Conservation (phyloP, 2,888 invertebrate species). For the Chalcosyrphus nemorum region DNA sequence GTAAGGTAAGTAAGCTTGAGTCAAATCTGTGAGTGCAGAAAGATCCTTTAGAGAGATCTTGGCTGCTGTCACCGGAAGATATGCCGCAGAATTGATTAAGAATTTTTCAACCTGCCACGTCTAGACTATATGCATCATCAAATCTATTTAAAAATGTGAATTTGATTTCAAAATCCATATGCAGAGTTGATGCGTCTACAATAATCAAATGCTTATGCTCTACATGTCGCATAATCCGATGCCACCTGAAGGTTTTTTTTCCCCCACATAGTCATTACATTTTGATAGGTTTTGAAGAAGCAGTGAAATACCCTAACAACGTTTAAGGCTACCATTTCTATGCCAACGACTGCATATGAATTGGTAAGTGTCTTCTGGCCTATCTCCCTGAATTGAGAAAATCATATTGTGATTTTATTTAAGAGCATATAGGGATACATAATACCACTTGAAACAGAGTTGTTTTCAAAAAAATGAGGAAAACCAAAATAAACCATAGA, state of each 20-base stretch:
- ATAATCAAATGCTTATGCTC: not conserved
- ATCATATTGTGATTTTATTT: constrained; percentile 4
- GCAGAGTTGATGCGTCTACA: not conserved
- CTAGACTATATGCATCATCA: not conserved
- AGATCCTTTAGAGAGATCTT: too few relatives aligned
- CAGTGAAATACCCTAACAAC: not conserved
- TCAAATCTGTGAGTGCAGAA: too few relatives aligned
- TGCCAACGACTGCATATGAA: not conserved
- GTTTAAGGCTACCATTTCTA: not conserved
- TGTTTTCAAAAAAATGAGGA: not conserved
- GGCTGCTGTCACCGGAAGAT: too few relatives aligned
- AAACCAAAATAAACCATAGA: not conserved
- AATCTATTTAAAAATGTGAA: not conserved
- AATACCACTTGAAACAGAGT: not conserved
- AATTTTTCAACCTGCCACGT: too few relatives aligned
- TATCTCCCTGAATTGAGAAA: not conserved
- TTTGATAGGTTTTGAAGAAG: not conserved
- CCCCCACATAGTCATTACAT: constrained; percentile 14
- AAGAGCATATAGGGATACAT: not conserved
- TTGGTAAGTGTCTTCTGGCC: not conserved
- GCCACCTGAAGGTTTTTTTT: constrained; percentile 18
- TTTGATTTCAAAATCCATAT: not conserved
- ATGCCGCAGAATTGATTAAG: too few relatives aligned
- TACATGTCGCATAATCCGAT: not conserved
- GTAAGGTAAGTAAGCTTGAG: too few relatives aligned